Conservation (phyloP, 2,797 vertebrate genomes). For the Scleropages formosus region DNA sequence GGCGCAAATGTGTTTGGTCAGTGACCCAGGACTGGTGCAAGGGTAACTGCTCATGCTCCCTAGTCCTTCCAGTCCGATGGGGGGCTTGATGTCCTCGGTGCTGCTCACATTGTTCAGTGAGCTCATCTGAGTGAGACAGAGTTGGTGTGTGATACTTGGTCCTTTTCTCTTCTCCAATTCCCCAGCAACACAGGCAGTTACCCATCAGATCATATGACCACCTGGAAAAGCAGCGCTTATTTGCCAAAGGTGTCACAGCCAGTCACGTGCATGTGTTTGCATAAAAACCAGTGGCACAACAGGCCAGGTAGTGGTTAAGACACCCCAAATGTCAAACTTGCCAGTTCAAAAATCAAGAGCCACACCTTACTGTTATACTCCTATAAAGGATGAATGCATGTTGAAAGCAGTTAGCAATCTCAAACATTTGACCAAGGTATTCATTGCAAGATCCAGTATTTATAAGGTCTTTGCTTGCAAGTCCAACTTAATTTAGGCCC, state of each 20-base stretch:
- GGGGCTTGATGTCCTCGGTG: constrained; percentile 88
- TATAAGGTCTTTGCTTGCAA: too few species aligned
- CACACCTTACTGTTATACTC: background rate
- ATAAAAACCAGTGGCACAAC: too few species aligned
- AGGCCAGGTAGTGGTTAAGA: too few species aligned
- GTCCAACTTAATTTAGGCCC: too few species aligned
- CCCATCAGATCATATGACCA: background rate
- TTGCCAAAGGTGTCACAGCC: background rate
- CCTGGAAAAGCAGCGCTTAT: background rate
- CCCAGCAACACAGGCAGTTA: background rate
- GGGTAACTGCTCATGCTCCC: constrained; percentile 82
- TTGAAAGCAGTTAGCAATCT: background rate
- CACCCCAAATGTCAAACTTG: background rate
- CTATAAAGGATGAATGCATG: background rate
- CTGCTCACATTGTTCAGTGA: constrained; percentile 80
- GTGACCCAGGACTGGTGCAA: constrained; percentile 81
- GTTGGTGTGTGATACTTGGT: background rate
- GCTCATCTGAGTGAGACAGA: constrained; percentile 67
- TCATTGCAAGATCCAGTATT: too few species aligned
- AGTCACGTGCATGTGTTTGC: background rate
- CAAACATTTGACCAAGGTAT: too few species aligned
- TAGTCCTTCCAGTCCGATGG: constrained; percentile 77
- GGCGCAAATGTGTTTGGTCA: constrained; percentile 94
- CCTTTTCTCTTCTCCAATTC: too few species aligned
- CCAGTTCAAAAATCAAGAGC: background rate